Conservation (phyloP, 2,113 vertebrate genomes). For the Melanotaenia duboulayi region DNA sequence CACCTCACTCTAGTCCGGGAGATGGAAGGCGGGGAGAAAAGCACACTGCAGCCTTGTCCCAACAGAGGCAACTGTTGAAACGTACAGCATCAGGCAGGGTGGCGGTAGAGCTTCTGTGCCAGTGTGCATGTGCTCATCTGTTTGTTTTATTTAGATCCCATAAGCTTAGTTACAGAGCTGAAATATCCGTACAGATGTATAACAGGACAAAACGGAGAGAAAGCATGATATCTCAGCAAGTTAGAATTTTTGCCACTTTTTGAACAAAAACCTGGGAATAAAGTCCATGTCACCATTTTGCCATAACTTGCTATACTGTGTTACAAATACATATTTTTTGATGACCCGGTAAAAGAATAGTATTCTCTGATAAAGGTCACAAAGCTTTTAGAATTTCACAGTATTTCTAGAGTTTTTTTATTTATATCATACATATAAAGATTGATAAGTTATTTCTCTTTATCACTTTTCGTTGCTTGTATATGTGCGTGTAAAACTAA, state of each 20-base stretch:
- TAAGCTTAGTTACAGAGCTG: conserved; percentile 1
- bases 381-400: background rate
- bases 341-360: too few species aligned
- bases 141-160: background rate
- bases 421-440: background rate
- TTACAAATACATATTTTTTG: too few species aligned
- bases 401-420: background rate
- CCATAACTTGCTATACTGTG: background rate
- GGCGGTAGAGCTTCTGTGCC: conserved; percentile 38
- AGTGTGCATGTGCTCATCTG: background rate
- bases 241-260: background rate
- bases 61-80: conserved; percentile 68
- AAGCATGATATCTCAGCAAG: background rate
- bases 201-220: background rate
- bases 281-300: background rate
- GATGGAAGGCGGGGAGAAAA: conserved; percentile 48
- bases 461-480: conserved; percentile 3
- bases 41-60: conserved; percentile 70
- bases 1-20: conserved; percentile 45
- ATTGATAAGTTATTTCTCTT: background rate
- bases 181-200: conserved; percentile 1
- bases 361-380: too few species aligned
- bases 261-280: background rate
- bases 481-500: conserved; percentile 44
- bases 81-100: conserved; percentile 70